Percentiles rank a stretch among this genome's conserved stretches.
Conservation (phyloP, 2,888 invertebrate genomes). For the Conistra vaccinii region DNA sequence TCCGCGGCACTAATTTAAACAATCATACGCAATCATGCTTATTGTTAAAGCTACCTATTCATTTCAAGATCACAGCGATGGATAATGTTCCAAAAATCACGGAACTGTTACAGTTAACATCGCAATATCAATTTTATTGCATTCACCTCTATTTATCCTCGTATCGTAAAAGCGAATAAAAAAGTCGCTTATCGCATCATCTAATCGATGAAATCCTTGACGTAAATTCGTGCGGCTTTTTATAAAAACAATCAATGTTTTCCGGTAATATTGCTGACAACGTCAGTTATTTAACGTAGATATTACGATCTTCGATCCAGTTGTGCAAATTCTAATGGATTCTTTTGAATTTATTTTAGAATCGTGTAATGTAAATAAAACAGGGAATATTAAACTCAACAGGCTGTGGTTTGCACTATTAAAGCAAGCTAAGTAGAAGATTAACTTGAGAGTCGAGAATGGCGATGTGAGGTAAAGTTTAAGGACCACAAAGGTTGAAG, state of each 20-base stretch:
- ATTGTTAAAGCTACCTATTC: slow-evolving; percentile 72
- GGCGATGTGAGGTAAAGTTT: slow-evolving; percentile 76
- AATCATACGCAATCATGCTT: slow-evolving; percentile 80
- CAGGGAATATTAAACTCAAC: slow-evolving; percentile 69
- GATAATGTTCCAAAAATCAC: slow-evolving; percentile 58
- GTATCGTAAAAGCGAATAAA: slow-evolving; percentile 49
- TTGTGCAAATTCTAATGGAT: slow-evolving; percentile 61
- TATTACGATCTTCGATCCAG: slow-evolving; percentile 45
- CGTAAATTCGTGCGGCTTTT: slow-evolving; percentile 54
- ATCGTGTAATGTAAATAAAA: slow-evolving; percentile 52
- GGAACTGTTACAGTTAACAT: slow-evolving; percentile 48
- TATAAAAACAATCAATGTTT: slow-evolving; percentile 53
- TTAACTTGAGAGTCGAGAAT: slow-evolving; percentile 76
- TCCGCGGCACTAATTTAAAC: slow-evolving; percentile 82
- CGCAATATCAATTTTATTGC: slow-evolving; percentile 42
- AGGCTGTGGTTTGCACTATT: slow-evolving; percentile 71
- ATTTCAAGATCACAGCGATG: slow-evolving; percentile 63
- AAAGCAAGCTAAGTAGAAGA: slow-evolving; percentile 76
- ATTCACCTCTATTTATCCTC: slow-evolving; percentile 47
- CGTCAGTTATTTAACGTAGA: slow-evolving; percentile 34
- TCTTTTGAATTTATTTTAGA: slow-evolving; percentile 37
- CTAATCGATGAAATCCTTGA: slow-evolving; percentile 65
- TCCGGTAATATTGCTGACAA: slow-evolving; percentile 47
- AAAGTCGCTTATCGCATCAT: slow-evolving; percentile 61
- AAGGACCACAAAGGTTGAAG: slow-evolving; percentile 80